These are phyloP conservation scores for Perccottus glenii DNA, from an alignment of 2,113 vertebrate species.

Conservation along the genomic window DNA sequence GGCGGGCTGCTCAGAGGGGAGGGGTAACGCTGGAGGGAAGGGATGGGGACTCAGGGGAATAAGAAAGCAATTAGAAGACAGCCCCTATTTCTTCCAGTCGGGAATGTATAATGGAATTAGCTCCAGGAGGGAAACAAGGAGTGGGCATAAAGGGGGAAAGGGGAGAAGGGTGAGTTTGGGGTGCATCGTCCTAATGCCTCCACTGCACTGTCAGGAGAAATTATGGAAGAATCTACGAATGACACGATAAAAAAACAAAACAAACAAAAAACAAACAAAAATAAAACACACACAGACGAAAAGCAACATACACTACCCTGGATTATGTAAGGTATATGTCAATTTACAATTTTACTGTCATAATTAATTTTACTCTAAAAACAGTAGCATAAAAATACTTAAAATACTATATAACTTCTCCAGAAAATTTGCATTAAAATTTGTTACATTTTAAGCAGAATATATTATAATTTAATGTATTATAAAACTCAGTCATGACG, in stretches of 20 bases:
- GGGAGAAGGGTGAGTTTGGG: constrained; percentile 18
- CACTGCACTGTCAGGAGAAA: constrained; percentile 1
- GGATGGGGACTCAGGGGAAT: constrained; percentile 75
- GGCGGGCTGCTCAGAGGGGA: constrained; percentile 55
- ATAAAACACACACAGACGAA: not conserved
- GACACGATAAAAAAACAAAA: not conserved
- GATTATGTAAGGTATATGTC: not conserved
- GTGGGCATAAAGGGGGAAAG: constrained; percentile 12
- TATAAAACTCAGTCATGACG: not conserved
- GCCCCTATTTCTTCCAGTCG: constrained; percentile 80
- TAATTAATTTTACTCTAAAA: no score
- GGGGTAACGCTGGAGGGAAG: constrained; percentile 26
- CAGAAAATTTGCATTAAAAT: not conserved
- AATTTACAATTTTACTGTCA: no score
- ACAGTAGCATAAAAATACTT: no score
- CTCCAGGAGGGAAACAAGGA: constrained; percentile 40
- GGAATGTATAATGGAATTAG: constrained; percentile 85
- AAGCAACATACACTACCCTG: not conserved
- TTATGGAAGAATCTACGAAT: not conserved
- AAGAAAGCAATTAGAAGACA: constrained; percentile 86
- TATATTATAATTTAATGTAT: not conserved
- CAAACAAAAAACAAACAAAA: not conserved
- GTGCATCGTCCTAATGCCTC: constrained; percentile 52
- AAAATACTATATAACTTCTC: no score
- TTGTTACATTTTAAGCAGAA: not conserved